A percentile compares a stretch with the other conserved stretches of the same genome.
These are phyloP conservation scores for Nannobrachium achirus DNA, from an alignment of 2,113 vertebrate species.

Conservation along the genomic window DNA sequence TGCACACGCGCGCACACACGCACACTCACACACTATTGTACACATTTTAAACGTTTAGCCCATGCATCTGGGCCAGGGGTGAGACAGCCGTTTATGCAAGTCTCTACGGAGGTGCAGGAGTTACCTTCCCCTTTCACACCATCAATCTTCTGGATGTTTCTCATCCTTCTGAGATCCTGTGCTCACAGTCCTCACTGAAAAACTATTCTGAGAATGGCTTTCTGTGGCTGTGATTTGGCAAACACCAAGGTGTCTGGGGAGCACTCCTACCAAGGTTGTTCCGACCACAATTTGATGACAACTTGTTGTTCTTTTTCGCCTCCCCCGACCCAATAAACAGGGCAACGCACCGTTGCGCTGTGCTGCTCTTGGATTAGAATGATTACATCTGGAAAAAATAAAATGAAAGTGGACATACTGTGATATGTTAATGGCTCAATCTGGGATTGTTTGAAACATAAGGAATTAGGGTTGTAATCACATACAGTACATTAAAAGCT, in stretches of 20 bases:
- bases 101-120: conserved; percentile 59
- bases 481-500: too few relatives aligned
- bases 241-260: conserved; percentile 41
- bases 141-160: conserved; percentile 62
- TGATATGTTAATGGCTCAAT: too few relatives aligned
- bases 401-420: conserved; percentile 6
- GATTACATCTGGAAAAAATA: conserved; percentile 1
- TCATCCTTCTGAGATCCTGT: conserved; percentile 50
- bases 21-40: background rate
- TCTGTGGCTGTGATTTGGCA: conserved; percentile 58
- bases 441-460: too few relatives aligned
- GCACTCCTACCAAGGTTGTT: conserved; percentile 33
- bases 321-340: conserved; percentile 43
- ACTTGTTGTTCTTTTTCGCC: background rate
- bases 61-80: conserved; percentile 45
- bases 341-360: conserved; percentile 24
- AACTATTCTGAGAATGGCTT: conserved; percentile 50
- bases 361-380: background rate
- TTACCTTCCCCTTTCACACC: conserved; percentile 55
- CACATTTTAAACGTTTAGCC: conserved; percentile 28
- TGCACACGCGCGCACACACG: background rate
- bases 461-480: too few relatives aligned
- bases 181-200: conserved; percentile 54
- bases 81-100: conserved; percentile 56
- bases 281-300: conserved; percentile 10